Percentiles rank a stretch among this genome's conserved stretches.
Conservation (phyloP, 2,888 invertebrate genomes). For the Pherbina coryleti region DNA sequence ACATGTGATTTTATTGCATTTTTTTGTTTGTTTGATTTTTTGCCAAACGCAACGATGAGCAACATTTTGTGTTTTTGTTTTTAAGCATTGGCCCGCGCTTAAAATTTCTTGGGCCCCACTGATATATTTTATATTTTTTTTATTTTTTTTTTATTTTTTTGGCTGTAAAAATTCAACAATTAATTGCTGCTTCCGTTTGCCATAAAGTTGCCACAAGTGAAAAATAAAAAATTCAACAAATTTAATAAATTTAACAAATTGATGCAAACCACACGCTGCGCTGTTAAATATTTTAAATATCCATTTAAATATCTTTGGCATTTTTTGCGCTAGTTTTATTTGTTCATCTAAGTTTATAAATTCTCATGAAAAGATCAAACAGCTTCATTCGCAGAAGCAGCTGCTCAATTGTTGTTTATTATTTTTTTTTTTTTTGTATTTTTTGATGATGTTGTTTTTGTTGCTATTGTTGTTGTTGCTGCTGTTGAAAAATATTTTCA, state of each 20-base stretch:
- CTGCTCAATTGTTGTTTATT: neutral
- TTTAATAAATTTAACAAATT: neutral
- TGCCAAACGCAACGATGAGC: too few relatives aligned
- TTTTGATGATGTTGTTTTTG: neutral
- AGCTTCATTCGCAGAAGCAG: neutral
- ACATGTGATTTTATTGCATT: too few relatives aligned
- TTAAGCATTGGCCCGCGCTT: too few relatives aligned
- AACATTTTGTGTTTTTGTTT: too few relatives aligned
- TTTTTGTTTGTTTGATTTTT: too few relatives aligned
- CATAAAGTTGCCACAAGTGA: neutral
- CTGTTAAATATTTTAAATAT: neutral
- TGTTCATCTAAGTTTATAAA: neutral
- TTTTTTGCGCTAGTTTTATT: neutral
- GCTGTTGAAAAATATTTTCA: neutral
- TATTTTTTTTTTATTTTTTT: neutral
- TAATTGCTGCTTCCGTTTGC: slow-evolving; percentile 8
- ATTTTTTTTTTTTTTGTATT: neutral
- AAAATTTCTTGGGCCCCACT: too few relatives aligned
- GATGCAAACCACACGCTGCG: neutral
- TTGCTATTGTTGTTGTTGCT: too few relatives aligned
- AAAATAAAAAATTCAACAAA: neutral
- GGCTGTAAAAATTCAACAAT: neutral
- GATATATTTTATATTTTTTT: neutral
- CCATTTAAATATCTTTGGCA: neutral
- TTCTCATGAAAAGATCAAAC: slow-evolving; percentile 6